Percentiles rank a stretch among this genome's conserved stretches.
These are phyloP conservation scores for Andinoacara biseriatus DNA, from an alignment of 2,113 vertebrate genomes.

Conservation along the genomic window DNA sequence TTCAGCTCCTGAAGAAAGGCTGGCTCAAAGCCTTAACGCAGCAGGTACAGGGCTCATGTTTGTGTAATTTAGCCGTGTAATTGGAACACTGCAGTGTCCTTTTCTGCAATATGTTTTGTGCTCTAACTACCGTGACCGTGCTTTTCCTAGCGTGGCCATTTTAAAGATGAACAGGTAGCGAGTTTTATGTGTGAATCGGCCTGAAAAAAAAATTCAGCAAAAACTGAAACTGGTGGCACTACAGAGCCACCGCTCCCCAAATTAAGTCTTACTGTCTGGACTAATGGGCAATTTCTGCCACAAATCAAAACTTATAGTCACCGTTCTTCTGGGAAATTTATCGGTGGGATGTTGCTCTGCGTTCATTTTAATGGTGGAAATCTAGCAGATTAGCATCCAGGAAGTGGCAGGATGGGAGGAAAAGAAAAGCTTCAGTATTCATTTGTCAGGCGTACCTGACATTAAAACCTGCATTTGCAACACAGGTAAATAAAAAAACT, in stretches of 20 bases:
- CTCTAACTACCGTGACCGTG: neutral
- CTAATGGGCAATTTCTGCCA: neutral
- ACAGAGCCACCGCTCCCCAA: rapidly evolving
- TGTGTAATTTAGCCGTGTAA: conserved; percentile 55
- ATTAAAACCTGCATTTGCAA: neutral
- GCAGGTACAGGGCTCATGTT: conserved; percentile 52
- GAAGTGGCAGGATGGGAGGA: neutral
- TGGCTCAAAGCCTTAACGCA: conserved; percentile 45
- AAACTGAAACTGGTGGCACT: neutral
- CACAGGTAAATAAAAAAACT: neutral
- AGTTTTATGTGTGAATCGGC: conserved; percentile 4
- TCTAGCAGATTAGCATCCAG: neutral
- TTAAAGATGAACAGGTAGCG: neutral
- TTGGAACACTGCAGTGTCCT: conserved; percentile 36
- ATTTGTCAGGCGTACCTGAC: neutral
- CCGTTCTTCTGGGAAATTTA: neutral
- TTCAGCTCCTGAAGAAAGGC: conserved; percentile 38
- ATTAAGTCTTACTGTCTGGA: rapidly evolving
- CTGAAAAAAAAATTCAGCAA: neutral
- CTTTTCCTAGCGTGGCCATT: conserved; percentile 13
- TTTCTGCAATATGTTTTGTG: conserved; percentile 47
- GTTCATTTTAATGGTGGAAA: rapidly evolving
- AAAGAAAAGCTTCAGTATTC: neutral
- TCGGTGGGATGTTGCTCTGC: neutral
- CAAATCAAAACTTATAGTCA: neutral